Conservation (phyloP, 2,113 vertebrate species). For the Istiophorus platypterus region DNA sequence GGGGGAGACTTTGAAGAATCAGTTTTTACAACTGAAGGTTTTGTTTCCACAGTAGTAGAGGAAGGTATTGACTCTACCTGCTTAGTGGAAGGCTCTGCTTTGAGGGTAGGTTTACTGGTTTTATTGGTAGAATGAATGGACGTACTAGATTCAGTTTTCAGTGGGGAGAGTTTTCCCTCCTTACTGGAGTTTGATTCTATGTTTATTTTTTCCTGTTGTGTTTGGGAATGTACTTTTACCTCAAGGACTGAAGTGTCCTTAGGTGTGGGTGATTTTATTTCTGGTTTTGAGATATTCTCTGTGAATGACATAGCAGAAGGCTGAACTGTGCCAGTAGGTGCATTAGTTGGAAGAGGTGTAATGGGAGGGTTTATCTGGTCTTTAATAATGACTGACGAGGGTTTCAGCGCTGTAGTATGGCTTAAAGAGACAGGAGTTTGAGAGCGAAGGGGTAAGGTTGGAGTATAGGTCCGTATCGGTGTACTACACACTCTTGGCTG, state of each 20-base stretch:
- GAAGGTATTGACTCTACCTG: slow-evolving; percentile 27
- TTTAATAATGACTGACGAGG: background rate
- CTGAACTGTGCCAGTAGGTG: background rate
- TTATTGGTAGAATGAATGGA: background rate
- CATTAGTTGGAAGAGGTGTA: slow-evolving; percentile 26
- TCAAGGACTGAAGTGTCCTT: slow-evolving; percentile 23
- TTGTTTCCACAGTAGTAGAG: slow-evolving; percentile 36
- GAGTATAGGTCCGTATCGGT: slow-evolving; percentile 22
- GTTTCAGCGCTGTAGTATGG: slow-evolving; percentile 25
- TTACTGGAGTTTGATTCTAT: background rate
- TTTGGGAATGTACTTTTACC: slow-evolving; percentile 42
- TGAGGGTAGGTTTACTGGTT: slow-evolving; percentile 15
- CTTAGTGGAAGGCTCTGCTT: slow-evolving; percentile 12
- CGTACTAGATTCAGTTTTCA: background rate
- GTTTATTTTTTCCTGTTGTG: slow-evolving; percentile 13
- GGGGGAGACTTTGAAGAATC: slow-evolving; percentile 24
- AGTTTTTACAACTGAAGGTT: slow-evolving; percentile 21
- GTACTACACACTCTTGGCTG: slow-evolving; percentile 28
- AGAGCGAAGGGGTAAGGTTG: slow-evolving; percentile 29
- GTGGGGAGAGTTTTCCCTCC: slow-evolving; percentile 7
- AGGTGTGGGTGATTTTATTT: slow-evolving; percentile 17
- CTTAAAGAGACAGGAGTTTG: slow-evolving; percentile 34
- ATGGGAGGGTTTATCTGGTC: slow-evolving; percentile 4
- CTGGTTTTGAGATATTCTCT: slow-evolving; percentile 36
- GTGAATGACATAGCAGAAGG: background rate